Evolutionary conservation across 1,140 invertebrate genomes (phyloP).

Genomic region (Drosophila santomea): DNA sequence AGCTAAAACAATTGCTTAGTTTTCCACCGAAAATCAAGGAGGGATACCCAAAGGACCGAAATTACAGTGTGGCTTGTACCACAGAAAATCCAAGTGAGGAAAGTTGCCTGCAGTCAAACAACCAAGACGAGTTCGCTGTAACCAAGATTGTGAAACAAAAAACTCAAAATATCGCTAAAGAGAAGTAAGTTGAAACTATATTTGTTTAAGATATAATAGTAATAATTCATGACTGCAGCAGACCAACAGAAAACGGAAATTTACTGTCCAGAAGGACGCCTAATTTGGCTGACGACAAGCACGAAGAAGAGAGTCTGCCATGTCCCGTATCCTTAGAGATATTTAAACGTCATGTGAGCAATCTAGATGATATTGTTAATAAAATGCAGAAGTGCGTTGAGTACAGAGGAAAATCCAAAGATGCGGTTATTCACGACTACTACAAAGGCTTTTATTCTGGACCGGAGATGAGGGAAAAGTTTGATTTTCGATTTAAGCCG

Average conservation of each 20-base stretch:
- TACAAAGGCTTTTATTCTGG: constrained; percentile 29
- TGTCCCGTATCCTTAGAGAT: background rate
- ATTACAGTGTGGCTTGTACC: background rate
- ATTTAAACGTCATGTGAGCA: constrained; percentile 28
- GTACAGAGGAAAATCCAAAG: constrained; percentile 6
- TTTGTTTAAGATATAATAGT: no score
- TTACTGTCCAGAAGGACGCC: no score
- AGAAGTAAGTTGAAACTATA: background rate
- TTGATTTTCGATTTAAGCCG: constrained; percentile 16
- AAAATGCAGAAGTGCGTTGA: constrained; percentile 23
- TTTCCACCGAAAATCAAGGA: background rate
- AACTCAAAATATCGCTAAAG: background rate
- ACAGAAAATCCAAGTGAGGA: background rate
- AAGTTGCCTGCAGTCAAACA: background rate
- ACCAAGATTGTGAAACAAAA: background rate
- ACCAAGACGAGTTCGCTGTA: no score
- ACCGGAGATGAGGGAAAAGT: constrained; percentile 29
- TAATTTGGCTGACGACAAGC: background rate
- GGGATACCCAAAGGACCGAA: background rate
- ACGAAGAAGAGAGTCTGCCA: background rate
- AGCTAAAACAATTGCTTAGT: constrained; percentile 21
- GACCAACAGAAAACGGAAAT: no score
- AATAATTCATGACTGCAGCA: no score
- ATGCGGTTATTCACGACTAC: constrained; percentile 15
- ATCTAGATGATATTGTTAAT: constrained; percentile 23